Evolutionary conservation across 2,797 vertebrate species (phyloP).

Genomic region (Amblyraja radiata): DNA sequence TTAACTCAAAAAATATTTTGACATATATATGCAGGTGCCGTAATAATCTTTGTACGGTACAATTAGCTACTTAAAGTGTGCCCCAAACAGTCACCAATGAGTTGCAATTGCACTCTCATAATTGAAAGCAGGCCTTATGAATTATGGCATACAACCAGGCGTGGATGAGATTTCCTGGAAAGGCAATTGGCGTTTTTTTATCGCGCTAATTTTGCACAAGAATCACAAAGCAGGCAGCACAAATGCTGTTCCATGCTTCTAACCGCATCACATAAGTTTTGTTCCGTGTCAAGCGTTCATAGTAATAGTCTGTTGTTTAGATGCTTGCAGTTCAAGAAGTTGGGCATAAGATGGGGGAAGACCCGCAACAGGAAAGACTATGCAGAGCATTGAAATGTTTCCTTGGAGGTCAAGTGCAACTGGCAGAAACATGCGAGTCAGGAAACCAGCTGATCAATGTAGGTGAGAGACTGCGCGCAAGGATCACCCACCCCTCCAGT

Average conservation of each 20-base stretch:
- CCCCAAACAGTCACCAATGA: neutral
- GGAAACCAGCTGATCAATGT: conserved; percentile 32
- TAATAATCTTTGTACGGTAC: neutral
- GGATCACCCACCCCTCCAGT: no score
- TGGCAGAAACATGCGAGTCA: neutral
- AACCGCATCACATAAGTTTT: neutral
- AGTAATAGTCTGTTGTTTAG: no score
- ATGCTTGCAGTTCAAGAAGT: neutral
- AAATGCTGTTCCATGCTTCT: neutral
- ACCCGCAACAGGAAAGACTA: no score
- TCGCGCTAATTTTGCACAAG: neutral
- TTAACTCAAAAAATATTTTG: neutral
- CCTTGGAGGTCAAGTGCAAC: conserved; percentile 17
- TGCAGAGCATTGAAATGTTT: neutral
- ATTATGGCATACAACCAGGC: neutral
- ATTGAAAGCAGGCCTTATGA: neutral
- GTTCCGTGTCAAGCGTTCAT: neutral
- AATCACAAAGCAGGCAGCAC: neutral
- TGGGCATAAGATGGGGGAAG: neutral
- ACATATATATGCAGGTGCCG: no score
- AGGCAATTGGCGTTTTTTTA: neutral
- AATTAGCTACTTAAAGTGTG: neutral
- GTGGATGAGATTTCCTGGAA: conserved; percentile 29
- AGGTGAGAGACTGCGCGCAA: conserved; percentile 44
- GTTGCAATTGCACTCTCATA: neutral